These are phyloP conservation scores for Lycia hirtaria DNA, from an alignment of 2,888 invertebrate genomes.

Conservation along the genomic window DNA sequence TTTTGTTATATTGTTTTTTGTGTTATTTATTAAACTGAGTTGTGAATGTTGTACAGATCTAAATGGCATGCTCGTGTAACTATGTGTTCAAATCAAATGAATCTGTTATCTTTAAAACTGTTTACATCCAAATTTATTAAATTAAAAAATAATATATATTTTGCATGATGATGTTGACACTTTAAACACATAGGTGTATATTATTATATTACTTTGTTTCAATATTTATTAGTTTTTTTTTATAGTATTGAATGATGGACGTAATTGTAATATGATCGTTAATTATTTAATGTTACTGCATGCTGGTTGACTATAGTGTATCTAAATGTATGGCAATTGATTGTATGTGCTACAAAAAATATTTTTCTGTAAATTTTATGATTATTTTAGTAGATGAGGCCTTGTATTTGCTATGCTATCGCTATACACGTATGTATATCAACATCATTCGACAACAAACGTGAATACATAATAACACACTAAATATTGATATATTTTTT, in stretches of 20 bases:
- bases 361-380: background rate
- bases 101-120: constrained; percentile 63
- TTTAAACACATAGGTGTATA: constrained; percentile 60
- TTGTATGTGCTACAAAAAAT: too few species aligned
- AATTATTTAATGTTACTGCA: constrained; percentile 30
- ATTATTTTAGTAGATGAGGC: background rate
- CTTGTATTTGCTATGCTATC: background rate
- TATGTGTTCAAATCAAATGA: constrained; percentile 72
- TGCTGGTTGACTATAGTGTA: constrained; percentile 2
- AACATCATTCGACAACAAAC: too few species aligned
- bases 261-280: constrained; percentile 30
- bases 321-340: background rate
- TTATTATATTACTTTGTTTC: constrained; percentile 39
- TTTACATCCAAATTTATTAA: constrained; percentile 59
- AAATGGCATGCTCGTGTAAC: constrained; percentile 60
- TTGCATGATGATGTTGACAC: constrained; percentile 58
- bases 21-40: constrained; percentile 36
- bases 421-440: too few species aligned
- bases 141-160: constrained; percentile 52
- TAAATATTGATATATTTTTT: too few species aligned
- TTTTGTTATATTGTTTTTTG: constrained; percentile 34
- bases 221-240: too few species aligned
- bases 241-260: constrained; percentile 27
- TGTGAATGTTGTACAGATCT: constrained; percentile 33
- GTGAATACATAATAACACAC: too few species aligned